Base-by-base conservation (phyloP, 2,888 invertebrate genomes). In the Lasioglossum leucozonium region DNA sequence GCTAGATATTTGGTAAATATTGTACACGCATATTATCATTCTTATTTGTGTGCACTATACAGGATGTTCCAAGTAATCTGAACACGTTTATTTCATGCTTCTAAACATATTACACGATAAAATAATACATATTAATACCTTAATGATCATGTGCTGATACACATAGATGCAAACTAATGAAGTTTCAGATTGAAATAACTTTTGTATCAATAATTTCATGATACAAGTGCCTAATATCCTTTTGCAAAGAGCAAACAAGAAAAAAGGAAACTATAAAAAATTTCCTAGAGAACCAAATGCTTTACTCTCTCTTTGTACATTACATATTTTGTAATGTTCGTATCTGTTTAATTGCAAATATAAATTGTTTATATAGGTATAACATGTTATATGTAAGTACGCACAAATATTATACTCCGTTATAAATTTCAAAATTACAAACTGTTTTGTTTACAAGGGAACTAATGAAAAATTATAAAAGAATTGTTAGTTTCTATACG, bases 1-100 rank as follows among this genome's bases (percentile, higher is more conserved):
- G 78, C 77, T 84, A 86, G 72, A 86, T 79, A 34, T 80, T 81
- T 72, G 47, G 67, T 72, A 81, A 51, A 47, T 47, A 77, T n/a
- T 44, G 67, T 71, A 75, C 34, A 55, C 26, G 26, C 40, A 58
- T 74, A 58, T 74, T 74, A 58, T 42, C 40, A 16, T 72, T 18
- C 44, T 30, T 72, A 44, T 69, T 62, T 69, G n/a, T n/a, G 40
- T 40, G 40, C n/a, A 40, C n/a, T n/a, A 62, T 62, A 62, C 18
- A 30, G 62, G 18, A 30, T 0, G 62, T 62, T 62, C 30, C 62
- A 62, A 26, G 62, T 16, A 62, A 2, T 13, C 2, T 0, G 26
- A 30, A 16, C 62, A 62, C 30, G 13, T 30, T 62, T 30, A 30
- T 16, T 62, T 62, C 6, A 62, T 16, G 30, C 16, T 30, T 30